Percentiles rank a stretch among this genome's conserved stretches.
These are phyloP conservation scores for Mesoclemmys tuberculata DNA, from an alignment of 2,113 vertebrate genomes.

Conservation along the genomic window DNA sequence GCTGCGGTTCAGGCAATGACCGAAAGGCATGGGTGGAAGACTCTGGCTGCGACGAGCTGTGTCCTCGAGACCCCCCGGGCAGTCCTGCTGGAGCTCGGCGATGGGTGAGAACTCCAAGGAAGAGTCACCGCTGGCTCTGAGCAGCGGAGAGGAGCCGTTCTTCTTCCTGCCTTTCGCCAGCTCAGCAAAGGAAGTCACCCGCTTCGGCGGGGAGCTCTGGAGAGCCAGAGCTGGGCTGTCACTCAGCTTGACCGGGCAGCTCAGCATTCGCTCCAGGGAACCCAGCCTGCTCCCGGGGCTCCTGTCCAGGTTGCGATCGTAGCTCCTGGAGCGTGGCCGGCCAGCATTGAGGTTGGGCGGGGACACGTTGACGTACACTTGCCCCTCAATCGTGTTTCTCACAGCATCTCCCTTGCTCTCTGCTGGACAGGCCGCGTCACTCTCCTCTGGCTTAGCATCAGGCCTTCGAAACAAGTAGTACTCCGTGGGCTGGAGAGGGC, in stretches of 20 bases:
- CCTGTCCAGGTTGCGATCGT: conserved; percentile 92
- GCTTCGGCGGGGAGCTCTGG: conserved; percentile 76
- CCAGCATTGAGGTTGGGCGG: conserved; percentile 81
- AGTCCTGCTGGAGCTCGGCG: conserved; percentile 78
- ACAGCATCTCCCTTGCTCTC: conserved; percentile 37
- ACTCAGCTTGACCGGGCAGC: conserved; percentile 93
- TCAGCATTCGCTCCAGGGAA: conserved; percentile 95
- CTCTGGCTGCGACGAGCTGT: conserved; percentile 76
- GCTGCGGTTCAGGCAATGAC: conserved; percentile 82
- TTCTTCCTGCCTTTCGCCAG: conserved; percentile 91
- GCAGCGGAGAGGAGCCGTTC: conserved; percentile 75
- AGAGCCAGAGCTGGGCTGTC: conserved; percentile 78
- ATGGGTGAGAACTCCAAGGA: conserved; percentile 91
- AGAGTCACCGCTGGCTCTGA: conserved; percentile 77
- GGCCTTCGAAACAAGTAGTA: conserved; percentile 94
- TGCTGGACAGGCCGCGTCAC: conserved; percentile 50
- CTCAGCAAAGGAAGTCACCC: conserved; percentile 96
- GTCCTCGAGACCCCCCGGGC: conserved; percentile 63
- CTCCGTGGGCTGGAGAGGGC: conserved; percentile 90
- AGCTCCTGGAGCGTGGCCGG: conserved; percentile 91
- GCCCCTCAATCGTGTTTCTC: conserved; percentile 83
- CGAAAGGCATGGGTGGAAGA: conserved; percentile 80
- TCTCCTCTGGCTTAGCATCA: conserved; percentile 59
- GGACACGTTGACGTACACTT: conserved; percentile 92
- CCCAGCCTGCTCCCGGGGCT: conserved; percentile 84